These are phyloP conservation scores for Molossus alvarezi DNA, from an alignment of 2,797 vertebrate genomes.

Conservation along the genomic window DNA sequence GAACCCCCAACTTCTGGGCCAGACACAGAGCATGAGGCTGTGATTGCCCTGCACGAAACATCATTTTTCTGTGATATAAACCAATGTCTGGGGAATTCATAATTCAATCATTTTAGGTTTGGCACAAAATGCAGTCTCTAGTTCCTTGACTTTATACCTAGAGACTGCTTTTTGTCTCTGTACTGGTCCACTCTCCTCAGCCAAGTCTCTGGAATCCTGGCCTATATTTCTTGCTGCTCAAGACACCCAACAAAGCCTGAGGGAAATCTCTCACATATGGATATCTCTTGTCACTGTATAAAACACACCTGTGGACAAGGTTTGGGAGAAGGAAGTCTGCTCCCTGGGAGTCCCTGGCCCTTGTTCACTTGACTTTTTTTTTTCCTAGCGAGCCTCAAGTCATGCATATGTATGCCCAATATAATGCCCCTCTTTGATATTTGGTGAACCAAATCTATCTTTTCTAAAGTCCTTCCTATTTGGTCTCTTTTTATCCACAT, in stretches of 20 bases:
- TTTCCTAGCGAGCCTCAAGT: not conserved
- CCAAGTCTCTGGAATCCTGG: not conserved
- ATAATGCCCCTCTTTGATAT: not conserved
- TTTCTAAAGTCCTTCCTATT: not conserved
- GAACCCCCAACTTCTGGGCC: not conserved
- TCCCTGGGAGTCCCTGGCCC: not conserved
- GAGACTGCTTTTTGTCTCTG: not conserved
- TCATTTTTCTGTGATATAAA: not conserved
- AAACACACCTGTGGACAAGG: not conserved
- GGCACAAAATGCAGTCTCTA: not conserved
- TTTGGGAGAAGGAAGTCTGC: not conserved
- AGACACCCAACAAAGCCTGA: not conserved
- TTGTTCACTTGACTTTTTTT: not conserved
- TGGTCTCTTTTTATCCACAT: not conserved
- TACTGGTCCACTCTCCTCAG: not conserved
- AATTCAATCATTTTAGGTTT: constrained; percentile 1
- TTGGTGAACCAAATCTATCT: not conserved
- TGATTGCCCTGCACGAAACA: not conserved
- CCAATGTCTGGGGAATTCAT: not conserved
- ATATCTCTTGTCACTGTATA: not conserved
- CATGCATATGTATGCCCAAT: not conserved
- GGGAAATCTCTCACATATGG: not conserved
- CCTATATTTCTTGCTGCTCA: not conserved
- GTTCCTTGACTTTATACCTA: not conserved
- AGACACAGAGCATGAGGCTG: not conserved